Evolutionary conservation across 64 coral and sea anemone genomes (phyloP), one percentile per base, ranked within the genome.

Genomic region (Catalaphyllia jardinei): DNA sequence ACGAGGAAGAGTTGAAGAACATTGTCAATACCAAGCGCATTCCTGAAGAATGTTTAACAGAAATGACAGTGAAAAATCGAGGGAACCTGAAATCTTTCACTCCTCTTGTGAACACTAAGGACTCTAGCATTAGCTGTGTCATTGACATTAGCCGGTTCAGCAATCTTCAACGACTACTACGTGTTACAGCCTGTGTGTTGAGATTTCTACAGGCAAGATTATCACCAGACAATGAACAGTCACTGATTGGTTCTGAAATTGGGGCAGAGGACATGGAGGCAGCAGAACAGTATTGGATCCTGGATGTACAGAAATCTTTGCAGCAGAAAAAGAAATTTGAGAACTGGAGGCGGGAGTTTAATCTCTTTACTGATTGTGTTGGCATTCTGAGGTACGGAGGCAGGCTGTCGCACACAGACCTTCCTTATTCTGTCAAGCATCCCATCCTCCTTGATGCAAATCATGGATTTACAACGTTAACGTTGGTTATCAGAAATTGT

Each of bases 41-140:
- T 18, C 75, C 83, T 79, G 20, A 67, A 8, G 61, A 87, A 35
- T 75, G 61, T 33, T 77, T 79, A 18, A 10, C 35, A 30, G 87
- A 89, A 52, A 78, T 89, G 13, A 67, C 38, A 3, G 31, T 38
- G 39, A 65, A 86, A 22, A 77, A 86, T 51, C 55, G 50, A 67
- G 76, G 33, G 28, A 79, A 78, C 73, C 60, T 29, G 22, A 92
- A 83, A 83, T 0, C 60, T 42, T n/a, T 0, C 22, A 33, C 28
- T 16, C 30, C 22, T 22, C n/a, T n/a, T n/a, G n/a, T n/a, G n/a
- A n/a, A n/a, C n/a, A n/a, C n/a, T 61, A 29, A 80, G 5, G 60
- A n/a, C 17, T n/a, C 4, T 0, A 35, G 78, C 24, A 79, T 79
- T 49, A 25, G 24, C 49, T 46, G 75, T 78, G 16, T 78, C 15